These are phyloP conservation scores for Physocephala rufipes DNA, from an alignment of 2,888 invertebrate species.

Conservation along the genomic window DNA sequence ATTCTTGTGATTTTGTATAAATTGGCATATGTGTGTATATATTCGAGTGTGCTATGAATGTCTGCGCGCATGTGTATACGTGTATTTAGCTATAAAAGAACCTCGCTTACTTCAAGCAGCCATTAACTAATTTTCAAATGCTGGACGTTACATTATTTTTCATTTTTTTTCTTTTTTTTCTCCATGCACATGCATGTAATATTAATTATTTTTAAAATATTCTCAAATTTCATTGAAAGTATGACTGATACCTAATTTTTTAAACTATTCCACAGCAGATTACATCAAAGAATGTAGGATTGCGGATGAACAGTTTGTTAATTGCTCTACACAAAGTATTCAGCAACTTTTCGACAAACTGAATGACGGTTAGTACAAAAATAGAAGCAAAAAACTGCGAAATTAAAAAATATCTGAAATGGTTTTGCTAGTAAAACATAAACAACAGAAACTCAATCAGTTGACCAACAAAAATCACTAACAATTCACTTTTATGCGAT, in stretches of 20 bases:
- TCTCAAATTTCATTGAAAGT: constrained; percentile 9
- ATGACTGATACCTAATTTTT: constrained; percentile 44
- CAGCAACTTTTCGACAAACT: constrained; percentile 75
- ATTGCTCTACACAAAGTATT: constrained; percentile 75
- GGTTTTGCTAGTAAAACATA: background rate
- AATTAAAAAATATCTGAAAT: background rate
- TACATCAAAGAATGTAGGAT: constrained; percentile 75
- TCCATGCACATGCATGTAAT: no score
- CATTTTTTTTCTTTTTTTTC: no score
- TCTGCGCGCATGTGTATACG: background rate
- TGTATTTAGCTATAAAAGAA: no score
- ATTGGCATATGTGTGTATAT: background rate
- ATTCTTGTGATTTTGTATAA: background rate
- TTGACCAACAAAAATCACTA: background rate
- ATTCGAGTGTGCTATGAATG: background rate
- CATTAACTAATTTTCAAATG: no score
- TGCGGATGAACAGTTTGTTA: constrained; percentile 72
- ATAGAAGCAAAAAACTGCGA: background rate
- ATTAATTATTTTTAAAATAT: background rate
- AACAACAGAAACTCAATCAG: background rate
- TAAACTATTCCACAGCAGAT: constrained; percentile 68
- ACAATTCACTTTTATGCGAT: background rate
- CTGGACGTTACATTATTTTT: no score
- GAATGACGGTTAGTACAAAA: constrained; percentile 68
- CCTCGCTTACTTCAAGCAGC: constrained; percentile 1